A percentile compares a stretch with the other conserved stretches of the same genome.
These are phyloP conservation scores for Colistium nudipinnis DNA, from an alignment of 2,113 vertebrate genomes.

Conservation along the genomic window DNA sequence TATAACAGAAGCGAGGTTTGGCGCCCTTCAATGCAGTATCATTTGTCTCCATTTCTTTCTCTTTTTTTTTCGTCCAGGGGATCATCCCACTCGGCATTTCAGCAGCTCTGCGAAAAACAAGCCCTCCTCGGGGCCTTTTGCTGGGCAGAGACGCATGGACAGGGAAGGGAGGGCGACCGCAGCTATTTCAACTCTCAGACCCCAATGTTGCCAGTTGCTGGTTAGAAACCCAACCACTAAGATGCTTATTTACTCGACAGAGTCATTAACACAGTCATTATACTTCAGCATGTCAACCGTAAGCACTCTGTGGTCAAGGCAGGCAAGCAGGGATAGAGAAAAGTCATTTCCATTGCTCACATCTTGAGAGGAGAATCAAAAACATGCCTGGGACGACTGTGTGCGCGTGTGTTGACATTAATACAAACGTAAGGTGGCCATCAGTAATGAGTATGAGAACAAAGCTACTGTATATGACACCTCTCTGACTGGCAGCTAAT, in stretches of 20 bases:
- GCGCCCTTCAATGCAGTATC: slow-evolving; percentile 61
- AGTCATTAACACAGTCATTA: slow-evolving; percentile 2
- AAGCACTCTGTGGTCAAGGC: slow-evolving; percentile 14
- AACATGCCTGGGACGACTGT: background rate
- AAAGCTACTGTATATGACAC: slow-evolving; percentile 59
- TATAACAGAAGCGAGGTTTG: slow-evolving; percentile 40
- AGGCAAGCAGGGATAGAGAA: background rate
- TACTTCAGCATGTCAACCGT: slow-evolving; percentile 21
- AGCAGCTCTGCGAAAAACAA: slow-evolving; percentile 41
- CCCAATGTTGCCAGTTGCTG: slow-evolving; percentile 17
- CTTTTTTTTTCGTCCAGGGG: slow-evolving; percentile 42
- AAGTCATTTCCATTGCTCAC: slow-evolving; percentile 7
- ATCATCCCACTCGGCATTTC: slow-evolving; percentile 62
- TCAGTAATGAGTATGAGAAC: background rate
- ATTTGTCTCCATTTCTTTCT: slow-evolving; percentile 74
- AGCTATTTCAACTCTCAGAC: slow-evolving; percentile 21
- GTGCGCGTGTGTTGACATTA: background rate
- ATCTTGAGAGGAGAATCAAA: too few relatives aligned
- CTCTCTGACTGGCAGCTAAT: slow-evolving; percentile 27
- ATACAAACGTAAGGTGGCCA: background rate
- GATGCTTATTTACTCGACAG: slow-evolving; percentile 33
- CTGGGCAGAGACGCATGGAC: slow-evolving; percentile 29
- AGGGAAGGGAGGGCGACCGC: slow-evolving; percentile 30
- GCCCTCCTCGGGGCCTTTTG: slow-evolving; percentile 35
- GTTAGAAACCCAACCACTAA: slow-evolving; percentile 30